Base-by-base conservation (phyloP, 2,797 vertebrate species). In the Ambastaia sidthimunki region DNA sequence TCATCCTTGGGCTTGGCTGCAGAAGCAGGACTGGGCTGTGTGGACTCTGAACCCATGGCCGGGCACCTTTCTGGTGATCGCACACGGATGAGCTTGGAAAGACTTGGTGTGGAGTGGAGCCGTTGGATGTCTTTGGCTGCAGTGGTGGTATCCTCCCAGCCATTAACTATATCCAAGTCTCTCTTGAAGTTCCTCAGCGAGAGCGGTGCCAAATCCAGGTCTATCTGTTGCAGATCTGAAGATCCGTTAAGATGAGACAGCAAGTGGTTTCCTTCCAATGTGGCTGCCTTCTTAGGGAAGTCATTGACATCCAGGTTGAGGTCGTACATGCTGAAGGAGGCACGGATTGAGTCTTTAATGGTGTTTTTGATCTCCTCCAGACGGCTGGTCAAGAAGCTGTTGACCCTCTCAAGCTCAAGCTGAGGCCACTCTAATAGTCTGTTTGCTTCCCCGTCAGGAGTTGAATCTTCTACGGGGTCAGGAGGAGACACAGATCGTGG, bases 301-400 rank as follows among this genome's bases (percentile, higher is more conserved):
- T 98, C 97, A 1, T 96, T 97, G 89, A 96, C 96, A 54, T 99
- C 97, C 89, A 97, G 89, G 86, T 97, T 96, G 89, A 99, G 96
- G 91, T 99, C 98, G 0, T 98, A 98, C 89, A 98, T 95, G 9
- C 95, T 98, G 91, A 99, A 97, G 54, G 96, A 97, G 89, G 98
- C 96, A 63, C 96, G 93, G 86, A 99, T 97, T 44, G 98, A 99
- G 94, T 99, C 97, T 90, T 98, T 98, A 86, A 99, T 98, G 84
- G 96, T 97, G 91, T 98, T 98, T 86, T 98, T 98, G 85, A 99
- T 99, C 90, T 99, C 98, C 87, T 98, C 98, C 19, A 99, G 94
- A 16, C 97, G 96, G 90, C 96, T 98, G 85, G 96, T 99, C 81
- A 99, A 93, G 85, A 99, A 99, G 90, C 95, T 98, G 92, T 97